Base-by-base conservation (phyloP, 2,888 invertebrate genomes). In the Tricholauxania praeusta region DNA sequence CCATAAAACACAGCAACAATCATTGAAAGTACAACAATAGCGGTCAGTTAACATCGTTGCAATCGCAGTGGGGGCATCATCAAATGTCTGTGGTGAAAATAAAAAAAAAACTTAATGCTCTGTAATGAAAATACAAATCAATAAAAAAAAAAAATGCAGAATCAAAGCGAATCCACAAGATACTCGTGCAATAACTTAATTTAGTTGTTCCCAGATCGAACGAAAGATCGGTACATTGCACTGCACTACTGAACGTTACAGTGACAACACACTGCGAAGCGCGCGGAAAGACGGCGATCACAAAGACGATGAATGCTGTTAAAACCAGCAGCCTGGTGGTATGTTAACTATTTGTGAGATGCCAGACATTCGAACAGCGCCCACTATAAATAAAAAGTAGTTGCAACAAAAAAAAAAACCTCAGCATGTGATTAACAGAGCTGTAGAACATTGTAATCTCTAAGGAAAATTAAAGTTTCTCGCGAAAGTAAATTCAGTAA, bases 291-390 rank as follows among this genome's bases (percentile, higher is more conserved):
- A 39, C 15, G 57, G 39, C 70, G 22, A 64, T 59, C 64, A 68
- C 73, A 57, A 64, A 65, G 69, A 10, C 63, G 64, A 59, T 47
- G 51, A 71, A 75, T 75, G 66, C 67, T 19, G 53, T 63, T 53
- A 47, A 67, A 57, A 72, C 2, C 28, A 28, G 76, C 77, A 78
- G 79, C 82, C 76, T 76, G 84, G 85, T 82, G 83, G 84, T 79
- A 83, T 83, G 79, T 82, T 81, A 82, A 77, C 75, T 76, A 80
- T 80, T 69, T 75, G 72, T 39, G 57, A 73, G 72, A 71, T 75
- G 78, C 76, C 77, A 78, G 75, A 76, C 78, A 75, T 69, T 73
- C 71, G 52, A 53, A 66, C 70, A 59, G 74, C 74, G 48, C 57
- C 69, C 53, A 69, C 64, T 47, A 55, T 19, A n/a, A 28, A 51